Evolutionary conservation across 2,888 invertebrate species (phyloP).

Genomic region (Nymphalis c-album): DNA sequence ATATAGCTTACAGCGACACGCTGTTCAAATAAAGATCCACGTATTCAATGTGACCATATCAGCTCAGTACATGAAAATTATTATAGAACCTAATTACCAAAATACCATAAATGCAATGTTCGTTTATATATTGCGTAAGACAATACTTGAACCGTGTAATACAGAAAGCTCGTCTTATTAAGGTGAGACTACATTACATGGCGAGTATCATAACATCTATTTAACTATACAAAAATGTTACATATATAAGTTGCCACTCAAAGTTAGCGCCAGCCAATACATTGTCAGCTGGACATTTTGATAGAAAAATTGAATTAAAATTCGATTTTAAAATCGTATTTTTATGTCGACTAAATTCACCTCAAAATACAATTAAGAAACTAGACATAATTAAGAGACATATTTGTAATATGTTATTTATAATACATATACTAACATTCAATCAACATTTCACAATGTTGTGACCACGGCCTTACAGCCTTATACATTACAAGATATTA

Average conservation of each 20-base stretch:
- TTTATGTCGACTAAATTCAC: too few relatives aligned
- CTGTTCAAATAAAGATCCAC: too few relatives aligned
- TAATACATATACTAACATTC: neutral
- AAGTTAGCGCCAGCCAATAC: too few relatives aligned
- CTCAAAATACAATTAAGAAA: too few relatives aligned
- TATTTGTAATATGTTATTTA: neutral
- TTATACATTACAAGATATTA: constrained; percentile 20
- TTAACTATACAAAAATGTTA: too few relatives aligned
- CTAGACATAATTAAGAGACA: neutral
- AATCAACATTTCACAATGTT: neutral
- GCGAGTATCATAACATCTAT: too few relatives aligned
- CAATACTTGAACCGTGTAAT: constrained; percentile 15
- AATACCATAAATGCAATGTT: constrained; percentile 21
- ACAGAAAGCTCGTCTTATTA: constrained; percentile 22
- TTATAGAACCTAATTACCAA: constrained; percentile 24
- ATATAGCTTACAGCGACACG: too few relatives aligned
- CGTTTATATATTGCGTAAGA: constrained; percentile 23
- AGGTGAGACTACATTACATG: neutral
- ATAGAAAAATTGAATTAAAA: too few relatives aligned
- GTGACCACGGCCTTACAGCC: neutral
- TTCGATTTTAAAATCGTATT: too few relatives aligned
- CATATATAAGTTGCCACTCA: too few relatives aligned
- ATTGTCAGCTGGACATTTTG: too few relatives aligned
- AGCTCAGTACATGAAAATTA: constrained; percentile 15
- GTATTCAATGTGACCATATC: neutral